These are phyloP conservation scores for Hormaphis cornu DNA, from an alignment of 1,140 invertebrate genomes.

Conservation along the genomic window DNA sequence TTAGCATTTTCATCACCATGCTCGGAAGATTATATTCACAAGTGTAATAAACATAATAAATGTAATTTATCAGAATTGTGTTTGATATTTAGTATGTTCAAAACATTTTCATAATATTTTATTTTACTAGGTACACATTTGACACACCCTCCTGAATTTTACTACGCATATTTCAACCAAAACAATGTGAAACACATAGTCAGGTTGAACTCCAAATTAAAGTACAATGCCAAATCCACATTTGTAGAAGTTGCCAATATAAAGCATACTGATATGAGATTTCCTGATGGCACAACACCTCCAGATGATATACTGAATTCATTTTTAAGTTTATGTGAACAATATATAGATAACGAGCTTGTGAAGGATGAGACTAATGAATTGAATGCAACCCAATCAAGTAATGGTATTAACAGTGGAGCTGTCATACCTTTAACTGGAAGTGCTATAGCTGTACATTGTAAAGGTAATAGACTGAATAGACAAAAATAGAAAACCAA, in stretches of 20 bases:
- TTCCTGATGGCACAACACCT: conserved; percentile 91
- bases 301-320: conserved; percentile 79
- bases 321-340: conserved; percentile 83
- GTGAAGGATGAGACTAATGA: too few relatives aligned
- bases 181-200: conserved; percentile 88
- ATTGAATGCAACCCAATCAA: too few relatives aligned
- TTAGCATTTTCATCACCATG: conserved; percentile 97
- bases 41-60: too few relatives aligned
- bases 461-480: conserved; percentile 68
- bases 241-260: conserved; percentile 78
- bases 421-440: too few relatives aligned
- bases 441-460: conserved; percentile 95
- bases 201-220: conserved; percentile 78
- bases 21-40: conserved; percentile 71
- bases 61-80: too few relatives aligned
- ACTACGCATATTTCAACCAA: conserved; percentile 86
- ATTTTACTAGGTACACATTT: conserved; percentile 69
- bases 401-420: too few relatives aligned
- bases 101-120: too few relatives aligned
- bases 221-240: conserved; percentile 76
- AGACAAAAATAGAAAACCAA: too few relatives aligned
- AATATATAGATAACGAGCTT: too few relatives aligned
- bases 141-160: conserved; percentile 88
- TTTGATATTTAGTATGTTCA: too few relatives aligned
- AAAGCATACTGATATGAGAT: conserved; percentile 91